Evolutionary conservation across 2,113 vertebrate genomes (phyloP).

Genomic region (Sceloporus undulatus): DNA sequence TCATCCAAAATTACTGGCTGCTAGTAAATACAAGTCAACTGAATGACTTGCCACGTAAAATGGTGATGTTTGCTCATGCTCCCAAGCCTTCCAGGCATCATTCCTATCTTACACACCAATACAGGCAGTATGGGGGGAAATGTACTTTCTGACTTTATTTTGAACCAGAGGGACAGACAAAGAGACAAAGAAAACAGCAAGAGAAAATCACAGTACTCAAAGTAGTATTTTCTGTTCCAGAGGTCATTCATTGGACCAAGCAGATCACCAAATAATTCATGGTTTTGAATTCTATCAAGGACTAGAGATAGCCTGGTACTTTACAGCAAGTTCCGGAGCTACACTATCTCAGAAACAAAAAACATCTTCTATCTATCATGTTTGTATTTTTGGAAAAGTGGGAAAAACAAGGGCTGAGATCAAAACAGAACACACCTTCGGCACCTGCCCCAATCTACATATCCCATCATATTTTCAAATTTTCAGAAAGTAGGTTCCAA

Average conservation of each 20-base stretch:
- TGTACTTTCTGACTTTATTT: background rate
- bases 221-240: background rate
- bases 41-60: background rate
- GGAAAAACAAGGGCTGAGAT: background rate
- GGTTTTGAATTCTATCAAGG: background rate
- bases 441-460: too few species aligned
- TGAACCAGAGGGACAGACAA: slow-evolving; percentile 63
- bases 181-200: slow-evolving; percentile 52
- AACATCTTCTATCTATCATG: background rate
- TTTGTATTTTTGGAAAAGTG: background rate
- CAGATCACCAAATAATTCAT: background rate
- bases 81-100: background rate
- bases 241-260: background rate
- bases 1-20: background rate
- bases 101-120: background rate
- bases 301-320: background rate
- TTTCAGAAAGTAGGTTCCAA: background rate
- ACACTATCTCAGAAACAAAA: background rate
- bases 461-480: background rate
- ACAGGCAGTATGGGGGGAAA: background rate
- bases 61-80: background rate
- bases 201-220: background rate
- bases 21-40: fast-evolving
- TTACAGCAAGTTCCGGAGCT: background rate
- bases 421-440: background rate